These are phyloP conservation scores for Onychostoma macrolepis DNA, from an alignment of 2,113 vertebrate genomes.

Conservation along the genomic window DNA sequence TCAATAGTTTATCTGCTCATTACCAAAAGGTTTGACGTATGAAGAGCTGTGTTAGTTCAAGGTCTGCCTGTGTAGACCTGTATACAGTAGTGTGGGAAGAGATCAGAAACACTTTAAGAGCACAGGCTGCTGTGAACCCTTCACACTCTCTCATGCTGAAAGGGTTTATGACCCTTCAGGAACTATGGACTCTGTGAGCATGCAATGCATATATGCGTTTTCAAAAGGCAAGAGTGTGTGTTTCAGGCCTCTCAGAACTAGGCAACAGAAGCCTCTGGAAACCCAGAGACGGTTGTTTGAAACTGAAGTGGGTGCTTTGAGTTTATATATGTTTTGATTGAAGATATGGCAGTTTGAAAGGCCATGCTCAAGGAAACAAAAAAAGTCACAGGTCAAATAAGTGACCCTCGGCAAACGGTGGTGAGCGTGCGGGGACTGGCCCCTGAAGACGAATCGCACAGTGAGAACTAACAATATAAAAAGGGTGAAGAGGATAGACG, in stretches of 20 bases:
- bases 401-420: constrained; percentile 28
- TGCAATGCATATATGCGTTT: constrained; percentile 28
- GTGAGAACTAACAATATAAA: constrained; percentile 51
- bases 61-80: constrained; percentile 31
- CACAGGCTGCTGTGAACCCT: background rate
- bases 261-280: constrained; percentile 20
- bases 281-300: constrained; percentile 50
- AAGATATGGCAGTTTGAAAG: constrained; percentile 65
- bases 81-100: constrained; percentile 44
- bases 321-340: constrained; percentile 50
- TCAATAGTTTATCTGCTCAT: constrained; percentile 61
- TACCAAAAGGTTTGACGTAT: constrained; percentile 59
- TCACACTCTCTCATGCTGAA: background rate
- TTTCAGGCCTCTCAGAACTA: constrained; percentile 43
- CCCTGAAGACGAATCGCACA: constrained; percentile 51
- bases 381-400: constrained; percentile 59
- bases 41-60: constrained; percentile 55
- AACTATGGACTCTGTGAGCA: constrained; percentile 3
- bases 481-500: constrained; percentile 33
- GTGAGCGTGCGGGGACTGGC: constrained; percentile 32
- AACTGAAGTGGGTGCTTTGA: constrained; percentile 37
- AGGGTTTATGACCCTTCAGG: constrained; percentile 24
- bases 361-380: constrained; percentile 70
- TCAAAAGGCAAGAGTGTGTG: constrained; percentile 44
- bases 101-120: constrained; percentile 11